Base-by-base conservation (phyloP, 2,888 invertebrate species). In the Lasioglossum leucozonium region DNA sequence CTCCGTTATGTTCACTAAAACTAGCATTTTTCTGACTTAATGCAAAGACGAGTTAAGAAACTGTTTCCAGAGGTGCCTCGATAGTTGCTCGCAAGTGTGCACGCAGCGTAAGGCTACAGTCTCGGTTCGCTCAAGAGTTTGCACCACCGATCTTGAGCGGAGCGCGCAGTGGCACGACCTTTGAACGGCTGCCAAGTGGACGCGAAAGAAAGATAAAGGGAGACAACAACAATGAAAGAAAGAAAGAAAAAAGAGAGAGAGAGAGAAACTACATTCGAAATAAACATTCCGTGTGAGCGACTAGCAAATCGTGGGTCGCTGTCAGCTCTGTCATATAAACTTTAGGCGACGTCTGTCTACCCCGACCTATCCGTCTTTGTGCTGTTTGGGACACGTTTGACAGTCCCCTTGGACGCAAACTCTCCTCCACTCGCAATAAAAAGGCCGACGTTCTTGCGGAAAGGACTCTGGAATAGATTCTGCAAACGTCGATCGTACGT, bases 171-270 rank as follows among this genome's bases (percentile, higher is more conserved):
- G 72, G 74, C 87, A 88, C 87, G 89, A 91, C 87, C 88, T 86
- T 91, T 89, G 90, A 83, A 86, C 74, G 58, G 77, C 81, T 82
- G 90, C 90, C 90, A 91, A 90, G 82, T 81, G 81, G 87, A 69
- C 86, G 84, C 82, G 72, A 58, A 51, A 51, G 51, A 51, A 51
- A 22, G 22, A 51, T 22, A 22, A 51, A 22, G 51, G 8, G 2
- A 22, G 51, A 22, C 51, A 6, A 8, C 18, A 22, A 8, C 37
- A 37, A 37, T n/a, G 18, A 47, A 22, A 47, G 47, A 16, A 18
- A n/a, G n/a, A n/a, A n/a, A n/a, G n/a, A n/a, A n/a, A n/a, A n/a
- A n/a, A n/a, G n/a, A n/a, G n/a, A n/a, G n/a, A 47, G 47, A 51
- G 8, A 8, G 58, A 85, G 79, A 72, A 85, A 74, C 77, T 67